A percentile compares a stretch with the other conserved stretches of the same genome.
phyloP scores from a whole-genome alignment of 2,888 invertebrate species.

The Melangyna quadrimaculata region DNA sequence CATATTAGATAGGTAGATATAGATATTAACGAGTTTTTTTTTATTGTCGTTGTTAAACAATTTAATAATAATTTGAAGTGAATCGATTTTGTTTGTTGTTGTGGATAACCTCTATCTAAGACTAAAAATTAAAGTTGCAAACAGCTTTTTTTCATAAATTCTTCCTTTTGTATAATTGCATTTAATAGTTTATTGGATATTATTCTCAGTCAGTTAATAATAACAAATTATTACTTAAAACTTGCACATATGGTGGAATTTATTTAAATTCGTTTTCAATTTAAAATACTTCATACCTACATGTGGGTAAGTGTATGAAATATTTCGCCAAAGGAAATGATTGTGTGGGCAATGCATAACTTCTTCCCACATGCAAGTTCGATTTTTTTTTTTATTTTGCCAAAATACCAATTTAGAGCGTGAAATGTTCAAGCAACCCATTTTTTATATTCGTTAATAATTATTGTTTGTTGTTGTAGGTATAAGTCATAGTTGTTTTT shows the following conservation, averaged over 20 bases:
- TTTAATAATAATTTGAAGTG: not conserved
- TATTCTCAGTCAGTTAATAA: not conserved
- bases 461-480: not conserved
- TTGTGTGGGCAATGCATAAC: slow-evolving; percentile 10
- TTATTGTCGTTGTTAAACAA: not conserved
- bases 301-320: no score
- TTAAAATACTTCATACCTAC: no score
- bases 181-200: slow-evolving; percentile 20
- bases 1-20: no score
- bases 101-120: not conserved
- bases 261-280: slow-evolving; percentile 3
- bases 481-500: not conserved
- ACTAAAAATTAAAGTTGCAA: not conserved
- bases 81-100: not conserved
- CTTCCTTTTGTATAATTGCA: not conserved
- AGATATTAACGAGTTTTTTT: not conserved
- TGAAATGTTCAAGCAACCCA: slow-evolving; percentile 1
- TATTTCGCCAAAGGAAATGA: not conserved
- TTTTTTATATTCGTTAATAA: not conserved
- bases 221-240: not conserved
- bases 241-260: slow-evolving; percentile 16
- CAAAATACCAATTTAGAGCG: slow-evolving; percentile 8
- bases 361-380: slow-evolving; percentile 11
- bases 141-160: not conserved
- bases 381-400: no score